Conservation (phyloP, 2,888 invertebrate genomes). For the Xylocampa areola region DNA sequence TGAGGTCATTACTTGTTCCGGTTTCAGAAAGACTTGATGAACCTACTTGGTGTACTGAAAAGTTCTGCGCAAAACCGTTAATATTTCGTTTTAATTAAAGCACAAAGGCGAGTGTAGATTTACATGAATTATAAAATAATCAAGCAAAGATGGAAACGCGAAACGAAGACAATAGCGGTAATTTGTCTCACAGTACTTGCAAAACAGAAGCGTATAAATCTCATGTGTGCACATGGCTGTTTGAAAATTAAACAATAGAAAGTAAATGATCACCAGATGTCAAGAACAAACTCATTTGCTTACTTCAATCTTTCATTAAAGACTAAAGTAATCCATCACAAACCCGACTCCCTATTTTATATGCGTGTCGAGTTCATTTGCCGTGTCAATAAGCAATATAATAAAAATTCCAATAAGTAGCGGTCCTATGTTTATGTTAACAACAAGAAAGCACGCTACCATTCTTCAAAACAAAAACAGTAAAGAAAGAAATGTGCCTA, state of each 20-base stretch:
- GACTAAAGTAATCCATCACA: neutral
- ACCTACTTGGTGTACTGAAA: conserved; percentile 22
- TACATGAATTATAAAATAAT: conserved; percentile 29
- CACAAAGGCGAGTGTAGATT: conserved; percentile 8
- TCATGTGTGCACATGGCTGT: conserved; percentile 13
- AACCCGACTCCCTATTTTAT: conserved; percentile 1
- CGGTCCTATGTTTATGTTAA: conserved; percentile 23
- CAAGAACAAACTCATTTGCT: conserved; percentile 7
- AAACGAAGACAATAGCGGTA: conserved; percentile 41
- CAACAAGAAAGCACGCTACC: conserved; percentile 39
- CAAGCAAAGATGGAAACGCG: conserved; percentile 25
- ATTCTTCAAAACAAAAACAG: conserved; percentile 30
- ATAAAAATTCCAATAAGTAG: conserved; percentile 30
- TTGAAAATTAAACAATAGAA: conserved; percentile 42
- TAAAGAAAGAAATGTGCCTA: conserved; percentile 21
- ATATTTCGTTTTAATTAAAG: conserved; percentile 26
- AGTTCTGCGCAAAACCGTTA: conserved; percentile 10
- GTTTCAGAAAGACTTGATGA: conserved; percentile 29
- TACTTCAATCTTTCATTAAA: neutral
- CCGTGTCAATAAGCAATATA: conserved; percentile 40
- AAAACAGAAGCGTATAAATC: conserved; percentile 29
- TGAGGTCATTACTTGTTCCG: conserved; percentile 47
- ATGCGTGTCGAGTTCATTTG: conserved; percentile 29
- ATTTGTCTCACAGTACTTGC: conserved; percentile 48
- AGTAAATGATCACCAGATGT: conserved; percentile 16